Percentiles rank a stretch among this genome's conserved stretches.
phyloP scores from a whole-genome alignment of 2,113 vertebrate species.

The western clawed frog (Xenopus tropicalis) region DNA sequence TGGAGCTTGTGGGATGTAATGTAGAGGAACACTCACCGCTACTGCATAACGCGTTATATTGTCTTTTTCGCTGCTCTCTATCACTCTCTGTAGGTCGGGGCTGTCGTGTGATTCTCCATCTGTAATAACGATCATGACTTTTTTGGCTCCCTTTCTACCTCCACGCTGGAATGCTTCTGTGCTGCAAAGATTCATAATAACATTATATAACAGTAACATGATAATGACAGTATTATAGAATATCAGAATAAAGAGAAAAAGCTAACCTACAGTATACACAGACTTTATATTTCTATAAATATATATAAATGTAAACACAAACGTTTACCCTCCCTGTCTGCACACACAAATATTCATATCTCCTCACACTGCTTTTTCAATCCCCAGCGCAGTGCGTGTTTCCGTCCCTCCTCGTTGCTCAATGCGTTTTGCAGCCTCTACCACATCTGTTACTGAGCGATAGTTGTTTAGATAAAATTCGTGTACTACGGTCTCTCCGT shows the following conservation, averaged over 20 bases:
- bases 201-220: not conserved
- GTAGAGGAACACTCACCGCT: conserved; percentile 71
- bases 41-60: conserved; percentile 93
- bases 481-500: conserved; percentile 85
- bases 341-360: conserved; percentile 22
- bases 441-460: conserved; percentile 82
- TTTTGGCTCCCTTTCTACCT: conserved; percentile 84
- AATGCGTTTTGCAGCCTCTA: conserved; percentile 82
- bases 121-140: conserved; percentile 97
- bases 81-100: conserved; percentile 78
- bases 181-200: conserved; percentile 50
- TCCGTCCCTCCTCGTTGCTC: conserved; percentile 90
- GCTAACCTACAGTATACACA: not conserved
- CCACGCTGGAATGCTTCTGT: conserved; percentile 85
- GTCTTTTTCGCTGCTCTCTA: conserved; percentile 81
- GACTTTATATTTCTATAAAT: not conserved
- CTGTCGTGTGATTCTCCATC: conserved; percentile 96
- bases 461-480: conserved; percentile 89
- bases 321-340: not conserved
- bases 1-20: no score
- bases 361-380: conserved; percentile 82
- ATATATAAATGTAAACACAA: no score
- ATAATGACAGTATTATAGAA: accelerated
- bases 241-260: not conserved
- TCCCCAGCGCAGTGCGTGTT: conserved; percentile 88